Conservation (phyloP, 2,888 invertebrate genomes). For the Cephus runcator region DNA sequence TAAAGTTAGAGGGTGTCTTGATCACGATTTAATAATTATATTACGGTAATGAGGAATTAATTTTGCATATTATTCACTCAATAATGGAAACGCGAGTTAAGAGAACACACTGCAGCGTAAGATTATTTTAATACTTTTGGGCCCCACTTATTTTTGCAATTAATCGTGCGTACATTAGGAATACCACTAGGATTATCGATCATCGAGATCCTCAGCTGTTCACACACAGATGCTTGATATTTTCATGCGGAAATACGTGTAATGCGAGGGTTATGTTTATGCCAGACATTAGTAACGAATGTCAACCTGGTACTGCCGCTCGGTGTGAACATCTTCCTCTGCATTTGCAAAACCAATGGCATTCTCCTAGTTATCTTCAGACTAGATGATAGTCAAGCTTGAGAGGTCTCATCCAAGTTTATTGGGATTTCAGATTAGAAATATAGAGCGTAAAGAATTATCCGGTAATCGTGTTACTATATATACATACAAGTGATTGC, state of each 20-base stretch:
- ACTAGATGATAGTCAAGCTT: background rate
- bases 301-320: constrained; percentile 26
- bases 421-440: background rate
- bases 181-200: background rate
- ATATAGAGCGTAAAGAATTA: constrained; percentile 9
- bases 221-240: background rate
- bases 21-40: background rate
- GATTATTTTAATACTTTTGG: background rate
- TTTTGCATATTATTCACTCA: background rate
- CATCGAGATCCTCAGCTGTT: background rate
- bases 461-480: constrained; percentile 17
- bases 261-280: constrained; percentile 13
- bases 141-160: background rate
- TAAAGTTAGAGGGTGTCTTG: background rate
- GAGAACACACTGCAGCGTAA: background rate
- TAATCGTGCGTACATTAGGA: background rate
- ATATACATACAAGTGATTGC: constrained; percentile 22
- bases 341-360: background rate
- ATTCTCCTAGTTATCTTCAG: background rate
- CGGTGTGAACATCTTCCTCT: constrained; percentile 2
- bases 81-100: background rate
- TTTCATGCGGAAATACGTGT: background rate
- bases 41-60: background rate
- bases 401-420: background rate
- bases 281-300: constrained; percentile 25